Percentiles rank a stretch among this genome's conserved stretches.
phyloP scores from a whole-genome alignment of 64 coral and sea anemone genomes.

The Montipora efflorescens region DNA sequence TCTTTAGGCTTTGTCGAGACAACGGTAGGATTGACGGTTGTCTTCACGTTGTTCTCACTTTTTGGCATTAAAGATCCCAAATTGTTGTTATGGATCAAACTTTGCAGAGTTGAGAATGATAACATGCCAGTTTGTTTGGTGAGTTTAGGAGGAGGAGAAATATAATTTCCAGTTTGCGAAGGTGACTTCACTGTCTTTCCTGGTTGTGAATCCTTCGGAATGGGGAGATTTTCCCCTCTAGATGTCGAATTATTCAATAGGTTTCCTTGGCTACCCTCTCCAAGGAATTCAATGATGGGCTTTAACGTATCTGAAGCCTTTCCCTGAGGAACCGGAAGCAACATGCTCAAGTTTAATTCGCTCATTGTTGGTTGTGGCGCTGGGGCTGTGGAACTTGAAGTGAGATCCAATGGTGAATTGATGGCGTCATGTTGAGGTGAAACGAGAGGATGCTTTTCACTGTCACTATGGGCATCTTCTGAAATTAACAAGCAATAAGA shows the following conservation, averaged over 20 bases:
- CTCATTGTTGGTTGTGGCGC: neutral
- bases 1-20: neutral
- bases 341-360: constrained; percentile 38
- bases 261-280: neutral
- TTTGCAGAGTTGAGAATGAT: neutral
- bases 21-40: neutral
- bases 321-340: constrained; percentile 39
- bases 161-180: neutral
- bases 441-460: neutral
- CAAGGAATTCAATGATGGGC: constrained; percentile 36
- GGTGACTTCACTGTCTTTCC: neutral
- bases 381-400: neutral
- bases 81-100: neutral
- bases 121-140: neutral
- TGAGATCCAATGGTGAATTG: neutral
- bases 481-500: neutral
- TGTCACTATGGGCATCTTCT: neutral
- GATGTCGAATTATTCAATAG: neutral
- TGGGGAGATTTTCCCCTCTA: constrained; percentile 15
- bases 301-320: constrained; percentile 2
- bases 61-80: neutral
- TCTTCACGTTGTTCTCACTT: neutral
- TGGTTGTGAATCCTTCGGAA: constrained; percentile 35
- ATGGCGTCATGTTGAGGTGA: neutral
- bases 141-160: neutral